Percentiles rank a stretch among this genome's conserved stretches.
Conservation (phyloP, 2,797 vertebrate species). For the Nyctalus aviator region DNA sequence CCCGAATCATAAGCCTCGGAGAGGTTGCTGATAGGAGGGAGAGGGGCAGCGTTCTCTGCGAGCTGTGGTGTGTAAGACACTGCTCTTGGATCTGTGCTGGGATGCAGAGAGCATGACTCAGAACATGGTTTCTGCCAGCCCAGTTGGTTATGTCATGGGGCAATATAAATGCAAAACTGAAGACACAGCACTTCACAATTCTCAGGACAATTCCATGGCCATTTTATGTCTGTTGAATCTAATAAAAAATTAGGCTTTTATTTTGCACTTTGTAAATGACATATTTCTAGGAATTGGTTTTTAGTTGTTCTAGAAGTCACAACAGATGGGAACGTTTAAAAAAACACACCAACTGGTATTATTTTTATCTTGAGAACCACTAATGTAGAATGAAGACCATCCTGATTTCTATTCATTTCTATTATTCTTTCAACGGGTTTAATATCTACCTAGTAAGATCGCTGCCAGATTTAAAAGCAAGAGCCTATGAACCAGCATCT, state of each 20-base stretch:
- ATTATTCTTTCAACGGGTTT: background rate
- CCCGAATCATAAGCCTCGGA: background rate
- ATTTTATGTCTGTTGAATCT: background rate
- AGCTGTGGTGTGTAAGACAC: rapidly evolving
- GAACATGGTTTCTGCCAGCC: background rate
- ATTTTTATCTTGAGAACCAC: background rate
- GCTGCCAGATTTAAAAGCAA: background rate
- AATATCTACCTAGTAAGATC: background rate
- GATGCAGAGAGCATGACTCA: background rate
- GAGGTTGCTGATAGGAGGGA: background rate
- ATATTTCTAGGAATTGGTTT: background rate
- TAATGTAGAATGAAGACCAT: background rate
- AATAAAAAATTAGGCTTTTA: background rate
- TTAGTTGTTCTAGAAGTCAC: background rate
- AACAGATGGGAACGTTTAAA: background rate
- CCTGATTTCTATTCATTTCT: background rate
- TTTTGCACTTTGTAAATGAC: background rate
- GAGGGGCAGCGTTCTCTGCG: too few relatives aligned
- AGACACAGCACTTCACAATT: background rate
- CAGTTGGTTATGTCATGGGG: background rate
- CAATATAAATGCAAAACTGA: background rate
- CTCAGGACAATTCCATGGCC: background rate
- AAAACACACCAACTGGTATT: background rate
- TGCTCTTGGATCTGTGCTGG: background rate
- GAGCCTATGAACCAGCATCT: background rate